These are phyloP conservation scores for Conopomorpha cramerella DNA, from an alignment of 1,140 invertebrate genomes.

Conservation along the genomic window DNA sequence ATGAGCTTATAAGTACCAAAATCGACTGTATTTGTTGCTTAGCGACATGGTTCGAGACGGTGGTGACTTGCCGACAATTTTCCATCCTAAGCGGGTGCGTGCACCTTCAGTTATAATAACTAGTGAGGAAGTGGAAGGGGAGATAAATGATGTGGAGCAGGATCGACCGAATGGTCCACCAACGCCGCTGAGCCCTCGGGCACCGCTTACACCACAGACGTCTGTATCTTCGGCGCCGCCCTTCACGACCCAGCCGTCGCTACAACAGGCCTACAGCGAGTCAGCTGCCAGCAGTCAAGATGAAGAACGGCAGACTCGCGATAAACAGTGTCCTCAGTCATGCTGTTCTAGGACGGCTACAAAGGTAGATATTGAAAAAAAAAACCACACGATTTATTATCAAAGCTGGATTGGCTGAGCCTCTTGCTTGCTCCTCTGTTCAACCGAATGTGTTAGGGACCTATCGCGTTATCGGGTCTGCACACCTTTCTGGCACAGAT, in stretches of 20 bases:
- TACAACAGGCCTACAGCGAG: slow-evolving; percentile 48
- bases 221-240: slow-evolving; percentile 42
- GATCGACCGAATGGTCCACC: slow-evolving; percentile 41
- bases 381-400: too few relatives aligned
- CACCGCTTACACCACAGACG: slow-evolving; percentile 41
- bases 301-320: slow-evolving; percentile 43
- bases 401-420: too few relatives aligned
- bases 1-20: too few relatives aligned
- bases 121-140: slow-evolving; percentile 59
- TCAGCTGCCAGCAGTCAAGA: slow-evolving; percentile 63
- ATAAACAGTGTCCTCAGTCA: slow-evolving; percentile 64
- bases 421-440: too few relatives aligned
- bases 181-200: slow-evolving; percentile 40
- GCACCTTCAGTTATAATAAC: slow-evolving; percentile 74
- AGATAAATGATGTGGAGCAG: slow-evolving; percentile 27
- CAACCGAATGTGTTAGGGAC: too few relatives aligned
- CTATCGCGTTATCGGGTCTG: too few relatives aligned
- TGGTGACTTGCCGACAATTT: slow-evolving; percentile 73
- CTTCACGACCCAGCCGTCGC: slow-evolving; percentile 37
- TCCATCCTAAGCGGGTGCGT: slow-evolving; percentile 73
- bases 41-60: slow-evolving; percentile 61
- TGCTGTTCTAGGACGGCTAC: slow-evolving; percentile 73
- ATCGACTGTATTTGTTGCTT: too few relatives aligned
- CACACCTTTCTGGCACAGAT: too few relatives aligned
- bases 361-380: too few relatives aligned